These are phyloP conservation scores for Podarcis cretensis DNA, from an alignment of 2,113 vertebrate genomes.

Conservation along the genomic window DNA sequence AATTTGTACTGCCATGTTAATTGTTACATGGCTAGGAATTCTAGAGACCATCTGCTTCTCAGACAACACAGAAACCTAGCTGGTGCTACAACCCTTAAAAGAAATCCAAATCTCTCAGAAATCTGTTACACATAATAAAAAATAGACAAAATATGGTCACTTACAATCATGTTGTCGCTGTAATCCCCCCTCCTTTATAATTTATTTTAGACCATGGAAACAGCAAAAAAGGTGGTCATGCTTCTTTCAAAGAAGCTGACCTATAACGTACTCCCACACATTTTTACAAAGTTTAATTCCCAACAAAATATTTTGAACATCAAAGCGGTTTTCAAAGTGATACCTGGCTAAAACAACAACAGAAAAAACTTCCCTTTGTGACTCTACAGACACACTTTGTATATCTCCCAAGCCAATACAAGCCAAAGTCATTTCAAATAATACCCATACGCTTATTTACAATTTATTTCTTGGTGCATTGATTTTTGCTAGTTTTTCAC, in stretches of 20 bases:
- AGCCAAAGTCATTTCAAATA: slow-evolving; percentile 22
- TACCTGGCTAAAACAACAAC: slow-evolving; percentile 43
- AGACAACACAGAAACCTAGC: slow-evolving; percentile 55
- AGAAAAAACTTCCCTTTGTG: slow-evolving; percentile 51
- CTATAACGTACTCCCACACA: slow-evolving; percentile 19
- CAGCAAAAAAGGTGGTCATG: slow-evolving; percentile 43
- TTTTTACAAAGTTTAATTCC: slow-evolving; percentile 56
- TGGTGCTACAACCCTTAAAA: slow-evolving; percentile 49
- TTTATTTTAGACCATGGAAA: slow-evolving; percentile 60
- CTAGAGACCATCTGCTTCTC: slow-evolving; percentile 47
- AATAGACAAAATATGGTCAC: slow-evolving; percentile 37
- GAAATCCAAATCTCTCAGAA: slow-evolving; percentile 48
- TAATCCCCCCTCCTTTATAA: neutral
- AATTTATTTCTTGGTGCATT: slow-evolving; percentile 58
- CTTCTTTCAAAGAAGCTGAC: neutral
- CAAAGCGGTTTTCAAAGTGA: slow-evolving; percentile 37
- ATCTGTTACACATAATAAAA: slow-evolving; percentile 49
- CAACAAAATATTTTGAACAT: slow-evolving; percentile 34
- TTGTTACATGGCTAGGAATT: slow-evolving; percentile 58
- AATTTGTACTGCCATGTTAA: slow-evolving; percentile 53
- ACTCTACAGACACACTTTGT: slow-evolving; percentile 43
- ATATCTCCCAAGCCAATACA: slow-evolving; percentile 59
- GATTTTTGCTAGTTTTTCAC: slow-evolving; percentile 46
- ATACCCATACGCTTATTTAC: slow-evolving; percentile 52
- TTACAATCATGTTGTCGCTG: neutral